phyloP scores from a whole-genome alignment of 2,797 vertebrate genomes.

The Mallotus villosus region DNA sequence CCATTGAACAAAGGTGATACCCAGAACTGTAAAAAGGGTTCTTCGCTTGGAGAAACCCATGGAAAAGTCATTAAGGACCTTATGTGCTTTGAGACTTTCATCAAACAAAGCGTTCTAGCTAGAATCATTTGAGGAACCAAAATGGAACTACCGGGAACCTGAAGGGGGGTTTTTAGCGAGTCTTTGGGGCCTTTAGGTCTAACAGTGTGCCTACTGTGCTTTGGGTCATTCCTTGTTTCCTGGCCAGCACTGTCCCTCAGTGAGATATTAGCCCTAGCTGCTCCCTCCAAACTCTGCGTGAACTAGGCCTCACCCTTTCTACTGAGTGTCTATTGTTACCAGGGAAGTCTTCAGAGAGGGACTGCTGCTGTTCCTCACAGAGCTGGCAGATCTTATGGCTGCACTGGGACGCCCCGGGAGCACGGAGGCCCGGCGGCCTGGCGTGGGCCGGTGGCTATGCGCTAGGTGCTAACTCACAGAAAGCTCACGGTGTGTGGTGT shows the following conservation, averaged over 20 bases:
- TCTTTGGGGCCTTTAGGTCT: neutral
- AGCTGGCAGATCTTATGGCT: slow-evolving; percentile 42
- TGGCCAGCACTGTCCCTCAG: slow-evolving; percentile 8
- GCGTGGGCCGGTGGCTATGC: slow-evolving; percentile 28
- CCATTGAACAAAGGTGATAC: slow-evolving; percentile 6
- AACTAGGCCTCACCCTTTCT: slow-evolving; percentile 53
- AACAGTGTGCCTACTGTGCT: slow-evolving; percentile 31
- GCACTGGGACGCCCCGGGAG: slow-evolving; percentile 14
- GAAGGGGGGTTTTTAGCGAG: neutral
- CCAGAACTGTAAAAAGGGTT: neutral
- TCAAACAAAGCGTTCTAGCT: neutral
- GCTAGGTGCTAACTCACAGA: slow-evolving; percentile 30
- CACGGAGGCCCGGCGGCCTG: slow-evolving; percentile 25
- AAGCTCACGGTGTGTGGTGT: slow-evolving; percentile 35
- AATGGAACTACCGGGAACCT: neutral
- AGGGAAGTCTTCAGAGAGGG: neutral
- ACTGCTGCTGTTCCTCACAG: slow-evolving; percentile 34
- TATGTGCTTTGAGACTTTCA: neutral
- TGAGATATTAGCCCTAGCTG: slow-evolving; percentile 30
- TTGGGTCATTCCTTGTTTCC: slow-evolving; percentile 27
- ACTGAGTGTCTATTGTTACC: slow-evolving; percentile 36
- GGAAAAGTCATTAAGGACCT: neutral
- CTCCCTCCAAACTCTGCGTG: neutral
- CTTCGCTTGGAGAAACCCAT: neutral
- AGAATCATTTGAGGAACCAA: neutral